Base-by-base conservation (phyloP, 1,140 invertebrate genomes). In the Euglossa dilemma region DNA sequence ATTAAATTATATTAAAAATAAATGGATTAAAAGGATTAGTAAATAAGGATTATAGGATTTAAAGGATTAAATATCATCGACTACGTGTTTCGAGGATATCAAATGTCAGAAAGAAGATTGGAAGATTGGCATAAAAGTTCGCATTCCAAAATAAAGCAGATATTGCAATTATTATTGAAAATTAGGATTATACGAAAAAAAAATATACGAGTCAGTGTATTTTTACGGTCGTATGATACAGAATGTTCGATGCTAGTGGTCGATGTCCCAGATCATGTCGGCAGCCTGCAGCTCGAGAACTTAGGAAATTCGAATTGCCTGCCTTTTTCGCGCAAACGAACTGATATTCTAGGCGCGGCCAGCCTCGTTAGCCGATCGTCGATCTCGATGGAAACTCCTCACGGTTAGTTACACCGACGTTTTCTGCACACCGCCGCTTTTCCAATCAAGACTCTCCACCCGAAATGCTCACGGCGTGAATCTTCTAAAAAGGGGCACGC, bases 361-460 rank as follows among this genome's bases (percentile, higher is more conserved):
- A 69, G 76, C 78, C 85, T 92, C 91, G 91, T 92, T 92, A 91
- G 87, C 63, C 85, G 84, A 87, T 90, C 85, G 82, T 86, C 87
- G 84, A 87, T 92, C 86, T 87, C 85, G 88, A 91, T 91, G 85
- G 85, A 90, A 91, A 89, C 84, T 90, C 77, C 84, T 89, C 86
- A 92, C 90, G 91, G 91, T 92, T 92, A 91, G 92, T 92, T 92
- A 92, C 87, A 92, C 91, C 88, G 56, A 50, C 54, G 54, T 66
- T 56, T 70, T 70, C 66, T 28, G 54, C 43, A 20, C 76, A 71
- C 54, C 80, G 81, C 76, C 80, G 88, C 88, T 91, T 91, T 92
- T 87, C 87, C 92, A 91, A 92, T 92, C 92, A 90, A 89, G 71
- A 63, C 72, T 63, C 43, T 59, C n/a, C 80, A 45, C 50, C 63